Conservation (phyloP, 1,140 invertebrate genomes). For the Polyergus mexicanus region DNA sequence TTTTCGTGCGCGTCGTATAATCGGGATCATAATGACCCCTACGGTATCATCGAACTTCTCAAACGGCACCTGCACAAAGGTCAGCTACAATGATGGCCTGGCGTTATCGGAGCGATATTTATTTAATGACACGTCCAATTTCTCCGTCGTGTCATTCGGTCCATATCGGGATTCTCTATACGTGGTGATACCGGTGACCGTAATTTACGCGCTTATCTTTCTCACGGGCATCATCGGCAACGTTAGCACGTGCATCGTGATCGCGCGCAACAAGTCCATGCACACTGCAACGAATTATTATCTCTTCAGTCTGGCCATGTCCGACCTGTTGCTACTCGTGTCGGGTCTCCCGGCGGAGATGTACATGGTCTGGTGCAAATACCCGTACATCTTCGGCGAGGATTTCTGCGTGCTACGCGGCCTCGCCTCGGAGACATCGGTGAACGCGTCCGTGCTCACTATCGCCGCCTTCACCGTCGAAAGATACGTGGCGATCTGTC, state of each 20-base stretch:
- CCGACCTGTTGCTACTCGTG: conserved; percentile 95
- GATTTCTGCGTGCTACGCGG: conserved; percentile 94
- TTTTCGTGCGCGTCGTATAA: not conserved
- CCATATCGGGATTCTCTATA: conserved; percentile 90
- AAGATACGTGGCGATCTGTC: conserved; percentile 96
- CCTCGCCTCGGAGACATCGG: conserved; percentile 95
- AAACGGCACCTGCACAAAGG: conserved; percentile 39
- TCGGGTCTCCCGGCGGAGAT: conserved; percentile 94
- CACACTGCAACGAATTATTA: conserved; percentile 98
- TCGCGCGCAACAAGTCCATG: conserved; percentile 96
- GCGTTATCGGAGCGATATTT: not conserved
- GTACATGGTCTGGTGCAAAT: conserved; percentile 94
- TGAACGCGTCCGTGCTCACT: conserved; percentile 97
- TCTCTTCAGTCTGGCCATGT: conserved; percentile 96
- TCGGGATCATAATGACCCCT: not conserved
- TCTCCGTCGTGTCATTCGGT: conserved; percentile 33
- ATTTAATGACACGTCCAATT: not conserved
- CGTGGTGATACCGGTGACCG: conserved; percentile 92
- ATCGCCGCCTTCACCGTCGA: conserved; percentile 98
- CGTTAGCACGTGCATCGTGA: conserved; percentile 96
- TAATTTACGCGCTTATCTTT: conserved; percentile 95
- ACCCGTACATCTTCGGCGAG: conserved; percentile 96
- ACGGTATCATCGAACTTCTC: not conserved
- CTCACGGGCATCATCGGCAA: conserved; percentile 96
- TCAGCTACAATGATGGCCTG: not conserved